Conservation (phyloP, 1,140 invertebrate species). For the Apis laboriosa region DNA sequence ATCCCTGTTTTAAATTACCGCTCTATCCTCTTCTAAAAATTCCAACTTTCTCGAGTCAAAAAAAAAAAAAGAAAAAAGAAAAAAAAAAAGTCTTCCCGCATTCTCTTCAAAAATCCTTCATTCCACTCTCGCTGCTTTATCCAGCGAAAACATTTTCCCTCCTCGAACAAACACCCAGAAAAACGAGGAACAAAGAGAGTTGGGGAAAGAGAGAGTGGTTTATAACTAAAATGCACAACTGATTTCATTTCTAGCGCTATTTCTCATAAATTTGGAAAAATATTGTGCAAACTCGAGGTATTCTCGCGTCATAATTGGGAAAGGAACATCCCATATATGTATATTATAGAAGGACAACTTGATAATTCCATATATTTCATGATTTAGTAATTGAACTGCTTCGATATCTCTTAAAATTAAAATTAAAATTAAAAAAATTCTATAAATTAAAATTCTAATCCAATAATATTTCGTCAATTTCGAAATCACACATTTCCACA, state of each 20-base stretch:
- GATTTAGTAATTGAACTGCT: too few relatives aligned
- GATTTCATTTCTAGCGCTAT: neutral
- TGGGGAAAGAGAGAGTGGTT: neutral
- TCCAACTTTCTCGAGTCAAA: neutral
- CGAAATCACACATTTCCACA: too few relatives aligned
- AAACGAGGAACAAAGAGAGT: neutral
- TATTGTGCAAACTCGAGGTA: neutral
- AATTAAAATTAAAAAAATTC: too few relatives aligned
- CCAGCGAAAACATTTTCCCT: neutral
- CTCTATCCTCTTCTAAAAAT: neutral
- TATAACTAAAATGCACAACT: neutral
- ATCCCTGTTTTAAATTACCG: too few relatives aligned
- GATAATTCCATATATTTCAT: too few relatives aligned
- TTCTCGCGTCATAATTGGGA: neutral
- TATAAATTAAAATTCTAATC: too few relatives aligned
- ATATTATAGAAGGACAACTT: too few relatives aligned
- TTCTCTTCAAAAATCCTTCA: neutral
- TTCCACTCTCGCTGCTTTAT: neutral
- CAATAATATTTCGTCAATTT: too few relatives aligned
- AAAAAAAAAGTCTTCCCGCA: neutral
- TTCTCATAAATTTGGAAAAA: neutral
- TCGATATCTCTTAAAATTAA: too few relatives aligned
- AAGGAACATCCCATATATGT: too few relatives aligned
- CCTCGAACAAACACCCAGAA: neutral
- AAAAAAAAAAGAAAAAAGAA: neutral